These are phyloP conservation scores for Brachyhypopomus occidentalis DNA, from an alignment of 2,113 vertebrate species.

Conservation along the genomic window DNA sequence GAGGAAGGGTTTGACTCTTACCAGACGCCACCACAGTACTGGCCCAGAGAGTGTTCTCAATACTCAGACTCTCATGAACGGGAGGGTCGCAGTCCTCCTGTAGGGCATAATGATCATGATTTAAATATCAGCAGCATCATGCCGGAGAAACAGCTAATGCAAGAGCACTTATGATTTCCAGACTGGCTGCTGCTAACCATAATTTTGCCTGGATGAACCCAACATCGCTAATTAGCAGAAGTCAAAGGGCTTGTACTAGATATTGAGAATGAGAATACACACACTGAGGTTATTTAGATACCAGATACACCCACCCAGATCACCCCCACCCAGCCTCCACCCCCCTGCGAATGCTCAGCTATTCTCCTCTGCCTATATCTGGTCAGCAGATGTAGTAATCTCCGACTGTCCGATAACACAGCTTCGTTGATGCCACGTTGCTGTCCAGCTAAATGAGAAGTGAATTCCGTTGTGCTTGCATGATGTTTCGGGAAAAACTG, in stretches of 20 bases:
- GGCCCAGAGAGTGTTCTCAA: slow-evolving; percentile 96
- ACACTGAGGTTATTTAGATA: neutral
- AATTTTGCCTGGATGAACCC: slow-evolving; percentile 21
- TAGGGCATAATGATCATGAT: neutral
- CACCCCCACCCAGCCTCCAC: too few relatives aligned
- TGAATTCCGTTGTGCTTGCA: neutral
- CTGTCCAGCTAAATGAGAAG: neutral
- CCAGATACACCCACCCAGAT: neutral
- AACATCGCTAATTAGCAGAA: slow-evolving; percentile 35
- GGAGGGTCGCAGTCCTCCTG: slow-evolving; percentile 93
- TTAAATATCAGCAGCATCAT: neutral
- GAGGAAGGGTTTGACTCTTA: slow-evolving; percentile 60
- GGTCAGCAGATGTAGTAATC: slow-evolving; percentile 40
- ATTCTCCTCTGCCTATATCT: slow-evolving; percentile 29
- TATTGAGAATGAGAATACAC: slow-evolving; percentile 36
- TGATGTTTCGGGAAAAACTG: neutral
- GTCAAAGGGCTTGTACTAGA: slow-evolving; percentile 30
- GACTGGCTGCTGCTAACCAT: neutral
- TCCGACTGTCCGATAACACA: slow-evolving; percentile 1
- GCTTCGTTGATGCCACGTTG: slow-evolving; percentile 45
- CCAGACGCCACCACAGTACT: slow-evolving; percentile 96
- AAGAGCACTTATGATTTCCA: too few relatives aligned
- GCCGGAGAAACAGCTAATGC: neutral
- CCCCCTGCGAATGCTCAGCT: too few relatives aligned
- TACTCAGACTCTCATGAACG: slow-evolving; percentile 90